Conservation (phyloP, 2,888 invertebrate genomes). For the Liodrosophila aerea region DNA sequence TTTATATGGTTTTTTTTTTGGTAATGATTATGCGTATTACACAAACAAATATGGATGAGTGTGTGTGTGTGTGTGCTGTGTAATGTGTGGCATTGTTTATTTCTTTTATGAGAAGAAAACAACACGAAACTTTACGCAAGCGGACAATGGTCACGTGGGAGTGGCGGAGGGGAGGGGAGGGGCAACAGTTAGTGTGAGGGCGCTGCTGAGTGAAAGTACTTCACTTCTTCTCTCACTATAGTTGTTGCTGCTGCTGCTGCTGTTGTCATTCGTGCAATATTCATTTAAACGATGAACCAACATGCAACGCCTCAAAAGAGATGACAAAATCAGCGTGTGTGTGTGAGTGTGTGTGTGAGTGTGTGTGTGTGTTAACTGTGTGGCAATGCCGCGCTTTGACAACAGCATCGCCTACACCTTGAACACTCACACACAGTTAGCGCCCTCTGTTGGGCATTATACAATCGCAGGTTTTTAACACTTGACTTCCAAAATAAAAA, state of each 20-base stretch:
- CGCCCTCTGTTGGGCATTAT: too few relatives aligned
- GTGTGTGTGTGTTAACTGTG: neutral
- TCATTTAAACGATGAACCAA: constrained; percentile 36
- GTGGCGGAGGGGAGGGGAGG: neutral
- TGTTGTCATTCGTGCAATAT: constrained; percentile 39
- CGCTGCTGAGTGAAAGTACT: neutral
- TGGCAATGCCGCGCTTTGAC: constrained; percentile 16
- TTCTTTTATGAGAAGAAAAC: constrained; percentile 9
- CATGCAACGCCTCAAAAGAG: constrained; percentile 33
- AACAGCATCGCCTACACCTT: constrained; percentile 13
- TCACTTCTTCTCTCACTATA: too few relatives aligned
- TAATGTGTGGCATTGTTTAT: constrained; percentile 14
- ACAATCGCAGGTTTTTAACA: too few relatives aligned
- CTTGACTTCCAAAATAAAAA: too few relatives aligned
- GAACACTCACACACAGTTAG: neutral
- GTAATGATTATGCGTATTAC: constrained; percentile 29
- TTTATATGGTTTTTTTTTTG: neutral
- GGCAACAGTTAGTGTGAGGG: neutral
- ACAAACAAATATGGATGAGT: constrained; percentile 2
- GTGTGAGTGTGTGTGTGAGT: neutral
- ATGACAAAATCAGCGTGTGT: constrained; percentile 22
- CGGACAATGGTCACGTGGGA: constrained; percentile 35
- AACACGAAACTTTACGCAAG: constrained; percentile 72
- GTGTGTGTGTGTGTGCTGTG: neutral
- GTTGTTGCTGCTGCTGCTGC: too few relatives aligned